Base-by-base conservation (phyloP, 2,797 vertebrate genomes). In the Schizopygopsis pylzovi region DNA sequence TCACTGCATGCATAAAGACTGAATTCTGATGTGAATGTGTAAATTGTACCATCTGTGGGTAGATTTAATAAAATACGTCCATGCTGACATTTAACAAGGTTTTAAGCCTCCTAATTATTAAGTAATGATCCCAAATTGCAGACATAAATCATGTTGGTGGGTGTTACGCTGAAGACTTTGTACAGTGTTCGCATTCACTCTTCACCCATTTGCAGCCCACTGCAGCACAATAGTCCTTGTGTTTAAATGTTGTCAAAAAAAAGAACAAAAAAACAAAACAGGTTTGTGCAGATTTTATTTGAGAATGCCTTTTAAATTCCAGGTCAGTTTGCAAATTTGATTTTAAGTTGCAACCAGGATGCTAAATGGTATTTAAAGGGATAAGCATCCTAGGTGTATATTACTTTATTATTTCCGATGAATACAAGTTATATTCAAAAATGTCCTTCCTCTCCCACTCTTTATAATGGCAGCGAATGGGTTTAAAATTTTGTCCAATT, bases 21-120 rank as follows among this genome's bases (percentile, higher is more conserved):
- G 22, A 85, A 79, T 67, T 79, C 81, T 73, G 68, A 76, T 82
- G 63, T 79, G 77, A 45, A 49, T 85, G 56, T 84, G 54, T 78
- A 79, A 37, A 68, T 81, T 87, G 78, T 81, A 54, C 84, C 72
- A 54, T 84, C 85, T 81, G 76, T 81, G 39, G 80, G 82, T 61
- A 86, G 68, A 84, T 81, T 86, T 87, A 89, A 91, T 90, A 86
- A 90, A 90, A 86, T 88, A 83, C 84, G 71, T 56, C 79, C 37
- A 73, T 85, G 71, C 43, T 80, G 86, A 89, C 76, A 87, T 86
- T 80, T 83, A 83, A 65, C 76, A 68, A 85, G 77, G 49, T 65
- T 87, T 82, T 85, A 86, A 76, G 72, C 63, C 81, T 59, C 70
- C 78, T 90, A 86, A 90, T 89, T 85, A 90, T 88, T 68, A 87